A percentile compares a stretch with the other conserved stretches of the same genome.
These are phyloP conservation scores for Florisuga fusca DNA, from an alignment of 2,797 vertebrate genomes.

Conservation along the genomic window DNA sequence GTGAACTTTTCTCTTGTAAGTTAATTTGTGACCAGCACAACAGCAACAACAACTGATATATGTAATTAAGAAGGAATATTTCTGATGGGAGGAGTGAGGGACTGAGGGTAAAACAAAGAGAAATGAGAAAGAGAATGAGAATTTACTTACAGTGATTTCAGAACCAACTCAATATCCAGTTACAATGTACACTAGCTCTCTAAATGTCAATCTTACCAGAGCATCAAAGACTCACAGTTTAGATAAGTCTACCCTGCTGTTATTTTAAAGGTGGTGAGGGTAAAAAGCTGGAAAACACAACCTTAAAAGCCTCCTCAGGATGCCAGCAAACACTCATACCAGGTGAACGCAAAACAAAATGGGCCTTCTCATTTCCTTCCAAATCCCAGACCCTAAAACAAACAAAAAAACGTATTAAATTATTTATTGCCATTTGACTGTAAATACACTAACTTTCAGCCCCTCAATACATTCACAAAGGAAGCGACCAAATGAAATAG, in stretches of 20 bases:
- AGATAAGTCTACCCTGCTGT: background rate
- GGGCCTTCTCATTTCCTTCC: slow-evolving; percentile 88
- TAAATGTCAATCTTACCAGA: background rate
- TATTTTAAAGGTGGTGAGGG: slow-evolving; percentile 7
- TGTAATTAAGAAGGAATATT: background rate
- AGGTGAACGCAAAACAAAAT: slow-evolving; percentile 90
- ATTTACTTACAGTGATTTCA: slow-evolving; percentile 4
- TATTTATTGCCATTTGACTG: background rate
- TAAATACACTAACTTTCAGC: slow-evolving; percentile 7
- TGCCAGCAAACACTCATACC: slow-evolving; percentile 98
- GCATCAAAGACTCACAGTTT: background rate
- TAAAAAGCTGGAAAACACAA: slow-evolving; percentile 63
- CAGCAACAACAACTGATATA: background rate
- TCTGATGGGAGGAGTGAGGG: background rate
- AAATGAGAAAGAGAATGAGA: slow-evolving; percentile 4
- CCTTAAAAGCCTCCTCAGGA: slow-evolving; percentile 94
- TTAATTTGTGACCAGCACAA: background rate
- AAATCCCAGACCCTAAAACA: slow-evolving; percentile 91
- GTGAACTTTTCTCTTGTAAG: background rate
- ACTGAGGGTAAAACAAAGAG: background rate
- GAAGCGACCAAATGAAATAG: background rate
- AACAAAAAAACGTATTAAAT: background rate
- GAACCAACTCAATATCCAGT: background rate
- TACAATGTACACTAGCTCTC: background rate
- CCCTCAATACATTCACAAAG: background rate